Base-by-base conservation (phyloP, 2,797 vertebrate genomes). In the Enteromius viviparus region DNA sequence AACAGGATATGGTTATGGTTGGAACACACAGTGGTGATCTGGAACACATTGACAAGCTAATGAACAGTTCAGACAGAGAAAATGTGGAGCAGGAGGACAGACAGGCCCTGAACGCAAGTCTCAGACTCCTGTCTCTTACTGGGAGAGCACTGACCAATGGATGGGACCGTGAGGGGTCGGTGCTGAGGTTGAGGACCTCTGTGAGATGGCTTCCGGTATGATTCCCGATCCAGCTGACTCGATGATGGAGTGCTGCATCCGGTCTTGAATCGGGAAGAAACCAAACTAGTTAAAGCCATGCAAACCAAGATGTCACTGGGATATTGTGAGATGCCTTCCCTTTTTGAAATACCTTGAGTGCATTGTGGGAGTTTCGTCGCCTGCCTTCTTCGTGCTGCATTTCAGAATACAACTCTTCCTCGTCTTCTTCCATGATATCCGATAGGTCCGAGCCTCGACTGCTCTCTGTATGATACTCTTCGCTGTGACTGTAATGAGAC, bases 381-480 rank as follows among this genome's bases (percentile, higher is more conserved):
- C 96, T 95, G 78, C 96, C 96, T 3, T 98, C 97, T 89, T 98
- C 97, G 92, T 97, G 95, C 91, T 98, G 97, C 97, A 98, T 99
- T 93, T 99, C 98, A 0, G 97, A 98, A 94, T 96, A 98, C 26
- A 99, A 95, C 91, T 99, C 98, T 87, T 99, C 98, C 93, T 99
- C 98, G 12, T 99, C 98, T 91, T 99, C 98, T 91, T 99, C 98
- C 96, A 98, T 95, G 90, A 99, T 99, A 93, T 99, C 98, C 0
- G 98, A 99, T 84, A 99, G 93, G 93, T 99, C 98, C 0, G 98
- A 99, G 68, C 98, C 98, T 14, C 96, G 95, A 92, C 98, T 99
- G 95, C 98, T 99, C 89, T 99, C 98, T 0, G 97, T 98, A 78
- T 97, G 96, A 92, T 97, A 97, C 76, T 98, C 98, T 49, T 99